phyloP scores from a whole-genome alignment of 2,113 vertebrate species.

The Haplotaxodon microlepis region DNA sequence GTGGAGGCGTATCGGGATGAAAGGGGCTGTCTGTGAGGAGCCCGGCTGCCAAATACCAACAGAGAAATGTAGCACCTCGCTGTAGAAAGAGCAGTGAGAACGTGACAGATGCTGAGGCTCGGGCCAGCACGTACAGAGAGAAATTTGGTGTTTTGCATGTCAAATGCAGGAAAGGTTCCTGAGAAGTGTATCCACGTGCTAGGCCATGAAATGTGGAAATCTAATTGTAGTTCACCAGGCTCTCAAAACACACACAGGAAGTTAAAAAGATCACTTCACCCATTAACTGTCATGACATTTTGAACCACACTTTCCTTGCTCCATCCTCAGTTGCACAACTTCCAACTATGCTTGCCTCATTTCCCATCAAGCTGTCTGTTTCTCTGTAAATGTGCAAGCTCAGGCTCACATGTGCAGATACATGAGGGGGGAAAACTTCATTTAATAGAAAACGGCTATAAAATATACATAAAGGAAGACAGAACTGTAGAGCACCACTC shows the following conservation, averaged over 20 bases:
- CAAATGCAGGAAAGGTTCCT: background rate
- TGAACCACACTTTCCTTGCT: background rate
- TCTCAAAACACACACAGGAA: background rate
- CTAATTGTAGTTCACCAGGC: background rate
- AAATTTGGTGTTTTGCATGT: background rate
- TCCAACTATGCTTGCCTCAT: background rate
- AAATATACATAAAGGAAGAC: background rate
- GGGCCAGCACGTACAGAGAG: background rate
- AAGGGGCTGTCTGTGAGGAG: background rate
- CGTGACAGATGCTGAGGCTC: background rate
- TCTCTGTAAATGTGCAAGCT: background rate
- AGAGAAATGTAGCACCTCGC: constrained; percentile 35
- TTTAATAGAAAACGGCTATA: background rate
- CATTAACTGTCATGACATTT: background rate
- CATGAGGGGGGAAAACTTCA: background rate
- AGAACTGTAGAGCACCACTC: background rate
- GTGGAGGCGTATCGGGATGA: background rate
- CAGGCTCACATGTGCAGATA: background rate
- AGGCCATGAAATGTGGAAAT: background rate
- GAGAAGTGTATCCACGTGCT: background rate
- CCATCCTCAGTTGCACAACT: background rate
- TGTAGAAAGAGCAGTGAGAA: constrained; percentile 28
- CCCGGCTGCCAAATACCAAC: background rate
- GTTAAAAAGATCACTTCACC: background rate
- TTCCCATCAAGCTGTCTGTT: background rate